Evolutionary conservation across 2,888 invertebrate genomes (phyloP).

Genomic region (Cosmopolites sordidus): DNA sequence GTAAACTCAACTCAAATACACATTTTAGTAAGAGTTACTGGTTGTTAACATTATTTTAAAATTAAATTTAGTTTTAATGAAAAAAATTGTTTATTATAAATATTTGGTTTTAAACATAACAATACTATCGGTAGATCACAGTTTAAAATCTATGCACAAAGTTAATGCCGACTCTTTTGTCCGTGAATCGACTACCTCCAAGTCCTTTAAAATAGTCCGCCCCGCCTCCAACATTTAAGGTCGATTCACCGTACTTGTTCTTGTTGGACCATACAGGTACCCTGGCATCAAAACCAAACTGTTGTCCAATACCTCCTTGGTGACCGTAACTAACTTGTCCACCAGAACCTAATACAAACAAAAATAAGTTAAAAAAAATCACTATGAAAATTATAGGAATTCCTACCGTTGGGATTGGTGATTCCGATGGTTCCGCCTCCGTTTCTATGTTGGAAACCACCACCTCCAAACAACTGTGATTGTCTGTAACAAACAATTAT

Average conservation of each 20-base stretch:
- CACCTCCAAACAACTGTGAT: slow-evolving; percentile 7
- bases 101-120: no score
- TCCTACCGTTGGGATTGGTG: slow-evolving; percentile 11
- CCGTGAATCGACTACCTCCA: slow-evolving; percentile 4
- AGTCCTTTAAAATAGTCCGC: slow-evolving; percentile 5
- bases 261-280: slow-evolving; percentile 21
- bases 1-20: no score
- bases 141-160: slow-evolving; percentile 17
- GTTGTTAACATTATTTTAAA: no score
- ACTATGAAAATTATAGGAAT: neutral
- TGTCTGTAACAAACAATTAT: neutral
- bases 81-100: no score
- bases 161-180: slow-evolving; percentile 12
- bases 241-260: slow-evolving; percentile 18
- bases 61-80: no score
- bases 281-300: slow-evolving; percentile 14
- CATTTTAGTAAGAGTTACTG: no score
- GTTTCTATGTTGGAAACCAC: slow-evolving; percentile 3
- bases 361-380: neutral
- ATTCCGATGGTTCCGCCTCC: slow-evolving; percentile 14
- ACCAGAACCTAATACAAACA: slow-evolving; percentile 17
- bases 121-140: no score
- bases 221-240: slow-evolving; percentile 20
- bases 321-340: slow-evolving; percentile 16
- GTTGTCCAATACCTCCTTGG: slow-evolving; percentile 16